Conservation (phyloP, 1,140 invertebrate species). For the Triops cancriformis region DNA sequence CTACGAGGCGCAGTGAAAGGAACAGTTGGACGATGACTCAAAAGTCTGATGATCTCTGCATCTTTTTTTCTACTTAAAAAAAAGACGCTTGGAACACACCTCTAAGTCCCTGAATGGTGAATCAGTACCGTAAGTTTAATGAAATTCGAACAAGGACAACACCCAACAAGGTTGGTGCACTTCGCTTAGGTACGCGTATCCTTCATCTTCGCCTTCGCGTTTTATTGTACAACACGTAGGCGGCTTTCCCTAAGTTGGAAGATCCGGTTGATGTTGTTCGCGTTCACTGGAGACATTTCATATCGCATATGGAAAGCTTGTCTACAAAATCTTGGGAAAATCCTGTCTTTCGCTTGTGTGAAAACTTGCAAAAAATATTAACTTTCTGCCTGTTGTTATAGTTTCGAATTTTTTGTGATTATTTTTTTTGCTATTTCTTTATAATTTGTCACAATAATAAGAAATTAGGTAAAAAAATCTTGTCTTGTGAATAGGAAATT, state of each 20-base stretch:
- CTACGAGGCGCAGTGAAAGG: background rate
- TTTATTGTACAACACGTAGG: background rate
- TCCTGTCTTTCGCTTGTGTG: too few species aligned
- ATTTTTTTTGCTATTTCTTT: too few species aligned
- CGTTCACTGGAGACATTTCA: background rate
- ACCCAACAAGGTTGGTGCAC: slow-evolving; percentile 1
- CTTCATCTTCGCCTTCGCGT: too few species aligned
- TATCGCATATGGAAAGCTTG: background rate
- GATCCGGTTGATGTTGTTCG: background rate
- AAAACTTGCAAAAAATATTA: too few species aligned
- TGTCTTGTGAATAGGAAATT: background rate
- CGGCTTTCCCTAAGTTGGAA: background rate
- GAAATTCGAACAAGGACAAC: background rate
- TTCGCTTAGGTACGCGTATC: background rate
- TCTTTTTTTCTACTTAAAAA: background rate
- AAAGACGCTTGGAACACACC: too few species aligned
- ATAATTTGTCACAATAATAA: too few species aligned
- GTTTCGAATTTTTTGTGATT: too few species aligned
- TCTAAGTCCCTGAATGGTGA: background rate
- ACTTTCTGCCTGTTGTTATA: too few species aligned
- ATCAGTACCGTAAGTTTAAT: background rate
- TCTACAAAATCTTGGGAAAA: too few species aligned
- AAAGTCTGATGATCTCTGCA: background rate
- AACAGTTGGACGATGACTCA: background rate
- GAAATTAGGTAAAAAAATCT: too few species aligned